Conservation (phyloP, 2,797 vertebrate genomes). For the Smutsia temminckii region DNA sequence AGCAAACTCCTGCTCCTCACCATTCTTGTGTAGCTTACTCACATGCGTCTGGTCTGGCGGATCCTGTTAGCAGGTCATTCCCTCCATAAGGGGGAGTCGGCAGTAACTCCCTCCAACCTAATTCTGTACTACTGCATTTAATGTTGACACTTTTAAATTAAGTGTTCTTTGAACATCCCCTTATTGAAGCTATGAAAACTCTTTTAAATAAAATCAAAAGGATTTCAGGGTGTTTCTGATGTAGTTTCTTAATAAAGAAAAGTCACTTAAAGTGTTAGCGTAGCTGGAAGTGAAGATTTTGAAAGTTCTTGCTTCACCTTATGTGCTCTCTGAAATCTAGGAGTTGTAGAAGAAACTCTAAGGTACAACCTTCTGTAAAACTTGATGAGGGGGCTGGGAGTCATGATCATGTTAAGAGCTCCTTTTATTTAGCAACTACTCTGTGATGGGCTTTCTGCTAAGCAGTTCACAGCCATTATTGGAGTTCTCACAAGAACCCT, state of each 20-base stretch:
- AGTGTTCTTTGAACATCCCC: not conserved
- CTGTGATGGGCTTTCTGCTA: not conserved
- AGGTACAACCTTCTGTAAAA: not conserved
- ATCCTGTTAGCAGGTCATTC: not conserved
- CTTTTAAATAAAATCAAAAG: not conserved
- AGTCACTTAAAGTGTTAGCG: not conserved
- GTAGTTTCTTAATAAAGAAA: conserved; percentile 27
- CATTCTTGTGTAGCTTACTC: not conserved
- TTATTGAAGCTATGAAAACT: not conserved
- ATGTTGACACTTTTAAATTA: conserved; percentile 32
- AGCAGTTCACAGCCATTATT: not conserved
- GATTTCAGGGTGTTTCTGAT: not conserved
- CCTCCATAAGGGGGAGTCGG: not conserved
- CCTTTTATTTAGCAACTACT: not conserved
- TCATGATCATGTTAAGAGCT: not conserved
- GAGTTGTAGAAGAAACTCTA: not conserved
- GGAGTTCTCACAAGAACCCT: not conserved
- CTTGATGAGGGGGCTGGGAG: not conserved
- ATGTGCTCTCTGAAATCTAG: not conserved
- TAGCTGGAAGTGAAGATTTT: not conserved
- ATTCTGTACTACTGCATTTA: not conserved
- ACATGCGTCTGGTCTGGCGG: not conserved
- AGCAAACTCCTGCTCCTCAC: not conserved
- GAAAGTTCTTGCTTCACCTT: not conserved
- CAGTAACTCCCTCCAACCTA: not conserved